A percentile compares a stretch with the other conserved stretches of the same genome.
Conservation (phyloP, 2,797 vertebrate species). For the Phylloscopus collybita region DNA sequence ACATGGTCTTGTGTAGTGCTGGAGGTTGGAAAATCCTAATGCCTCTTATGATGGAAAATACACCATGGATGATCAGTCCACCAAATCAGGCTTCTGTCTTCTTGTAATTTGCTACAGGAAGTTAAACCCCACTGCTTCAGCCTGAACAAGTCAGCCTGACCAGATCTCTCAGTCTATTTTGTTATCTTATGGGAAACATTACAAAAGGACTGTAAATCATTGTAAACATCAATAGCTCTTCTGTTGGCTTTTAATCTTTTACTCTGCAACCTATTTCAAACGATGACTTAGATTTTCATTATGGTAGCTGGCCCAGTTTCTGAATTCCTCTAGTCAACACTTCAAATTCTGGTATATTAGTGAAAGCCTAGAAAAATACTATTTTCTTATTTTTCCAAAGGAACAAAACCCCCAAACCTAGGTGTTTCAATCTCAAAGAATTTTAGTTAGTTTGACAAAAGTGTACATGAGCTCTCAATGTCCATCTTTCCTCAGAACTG, state of each 20-base stretch:
- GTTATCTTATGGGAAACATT: not conserved
- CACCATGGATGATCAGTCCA: not conserved
- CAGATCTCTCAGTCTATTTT: not conserved
- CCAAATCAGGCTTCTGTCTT: not conserved
- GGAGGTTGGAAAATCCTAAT: not conserved
- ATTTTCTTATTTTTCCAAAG: not conserved
- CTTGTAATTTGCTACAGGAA: not conserved
- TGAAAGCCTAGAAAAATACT: not conserved
- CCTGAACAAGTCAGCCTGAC: not conserved
- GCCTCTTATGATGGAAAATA: not conserved
- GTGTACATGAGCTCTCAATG: not conserved
- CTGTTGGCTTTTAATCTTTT: not conserved
- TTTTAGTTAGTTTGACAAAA: not conserved
- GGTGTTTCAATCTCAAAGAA: not conserved
- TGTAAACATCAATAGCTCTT: not conserved
- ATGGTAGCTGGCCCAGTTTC: not conserved
- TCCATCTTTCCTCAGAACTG: not conserved
- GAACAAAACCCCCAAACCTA: fast-evolving
- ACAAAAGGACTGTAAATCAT: not conserved
- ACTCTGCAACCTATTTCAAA: not conserved
- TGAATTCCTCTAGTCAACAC: not conserved
- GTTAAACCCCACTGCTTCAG: not conserved
- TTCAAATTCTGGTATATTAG: not conserved
- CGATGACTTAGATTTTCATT: not conserved
- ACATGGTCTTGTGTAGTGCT: not conserved